Percentiles rank a stretch among this genome's conserved stretches.
Evolutionary conservation across 2,113 vertebrate genomes (phyloP).

Genomic region (Sceloporus undulatus): DNA sequence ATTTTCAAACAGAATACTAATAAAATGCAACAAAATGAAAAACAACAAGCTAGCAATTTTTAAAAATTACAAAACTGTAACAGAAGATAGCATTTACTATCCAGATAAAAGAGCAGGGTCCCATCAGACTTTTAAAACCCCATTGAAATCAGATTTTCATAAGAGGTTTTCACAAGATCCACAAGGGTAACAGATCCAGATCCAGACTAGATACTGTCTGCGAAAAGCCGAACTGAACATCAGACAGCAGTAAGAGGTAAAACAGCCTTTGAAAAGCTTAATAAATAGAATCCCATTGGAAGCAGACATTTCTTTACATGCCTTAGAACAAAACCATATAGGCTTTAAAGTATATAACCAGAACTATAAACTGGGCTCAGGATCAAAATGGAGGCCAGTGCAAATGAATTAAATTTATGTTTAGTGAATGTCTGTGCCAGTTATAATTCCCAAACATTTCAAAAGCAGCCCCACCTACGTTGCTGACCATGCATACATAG

Average conservation of each 20-base stretch:
- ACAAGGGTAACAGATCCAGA: background rate
- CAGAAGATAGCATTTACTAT: background rate
- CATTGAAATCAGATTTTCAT: background rate
- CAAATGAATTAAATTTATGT: background rate
- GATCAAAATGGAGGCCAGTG: background rate
- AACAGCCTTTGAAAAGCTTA: background rate
- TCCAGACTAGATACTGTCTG: background rate
- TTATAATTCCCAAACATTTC: background rate
- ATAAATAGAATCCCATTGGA: background rate
- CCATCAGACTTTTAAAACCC: background rate
- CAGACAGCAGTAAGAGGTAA: background rate
- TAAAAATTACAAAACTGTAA: background rate
- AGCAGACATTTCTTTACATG: background rate
- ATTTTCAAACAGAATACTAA: background rate
- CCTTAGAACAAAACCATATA: background rate
- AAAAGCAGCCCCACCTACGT: background rate
- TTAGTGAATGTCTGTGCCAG: background rate
- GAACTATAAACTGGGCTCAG: background rate
- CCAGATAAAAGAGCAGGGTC: too few species aligned
- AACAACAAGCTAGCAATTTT: background rate
- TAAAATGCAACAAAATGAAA: background rate
- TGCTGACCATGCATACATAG: background rate
- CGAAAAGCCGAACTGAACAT: background rate
- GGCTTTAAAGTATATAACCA: background rate
- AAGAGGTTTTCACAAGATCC: too few species aligned